Evolutionary conservation across 2,113 vertebrate genomes (phyloP), one percentile per base, ranked within the genome.

Genomic region (Grammomys surdaster): DNA sequence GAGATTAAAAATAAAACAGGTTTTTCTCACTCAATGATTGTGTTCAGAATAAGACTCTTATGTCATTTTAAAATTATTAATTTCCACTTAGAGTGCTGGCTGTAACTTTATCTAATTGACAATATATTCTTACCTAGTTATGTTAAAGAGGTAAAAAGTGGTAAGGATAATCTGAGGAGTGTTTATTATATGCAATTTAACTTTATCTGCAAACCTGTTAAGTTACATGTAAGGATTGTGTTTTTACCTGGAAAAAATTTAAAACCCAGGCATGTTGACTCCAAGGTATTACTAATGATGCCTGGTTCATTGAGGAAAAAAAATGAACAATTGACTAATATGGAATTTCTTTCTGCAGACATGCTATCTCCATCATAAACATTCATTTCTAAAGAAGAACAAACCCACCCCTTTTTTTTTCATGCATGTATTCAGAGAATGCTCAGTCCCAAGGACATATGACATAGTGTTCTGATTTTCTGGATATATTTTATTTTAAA

Each of bases 41-140:
- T 58, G 93, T 70, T 93, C 31, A 78, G 36, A 92, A 92, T 87
- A 17, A 89, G 36, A 77, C 75, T 75, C 12, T 81, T 70, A 24
- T 7, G 3, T 48, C 3, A 56, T 3, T 48, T 40, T 19, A 36
- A 82, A 82, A 26, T 63, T 54, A 40, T 2, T 75, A 65, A 77
- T 56, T 16, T 26, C 56, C 7, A 91, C 4, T 72, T 76, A 60
- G 26, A 1, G 8, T 67, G 5, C 43, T 94, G 51, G 28, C 5
- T 73, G n/a, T 75, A 60, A 88, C n/a, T 92, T 70, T 95, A 91
- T 22, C 5, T 36, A 78, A 75, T 89, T 31, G 26, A 10, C 6
- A 19, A 5, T 5, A n/a, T 72, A 24, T 86, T 19, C 17, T 0
- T 40, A 87, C 40, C 7, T n/a, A 60, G 9, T 92, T 94, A 63